Percentiles rank a stretch among this genome's conserved stretches.
phyloP scores from a whole-genome alignment of 2,888 invertebrate genomes.

The Drosophila emarginata region DNA sequence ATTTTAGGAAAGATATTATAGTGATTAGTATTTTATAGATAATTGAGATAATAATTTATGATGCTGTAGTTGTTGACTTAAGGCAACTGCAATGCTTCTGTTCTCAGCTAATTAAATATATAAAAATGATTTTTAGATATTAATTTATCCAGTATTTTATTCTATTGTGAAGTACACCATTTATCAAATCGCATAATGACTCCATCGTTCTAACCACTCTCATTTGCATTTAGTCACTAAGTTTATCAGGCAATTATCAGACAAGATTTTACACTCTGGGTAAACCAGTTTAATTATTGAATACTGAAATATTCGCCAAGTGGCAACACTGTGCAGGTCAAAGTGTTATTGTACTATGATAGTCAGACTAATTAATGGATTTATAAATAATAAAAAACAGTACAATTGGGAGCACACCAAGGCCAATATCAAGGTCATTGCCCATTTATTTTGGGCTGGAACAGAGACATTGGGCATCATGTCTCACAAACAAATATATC shows the following conservation, averaged over 20 bases:
- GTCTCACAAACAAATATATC: conserved; percentile 6
- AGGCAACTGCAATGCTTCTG: neutral
- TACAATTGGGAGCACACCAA: conserved; percentile 22
- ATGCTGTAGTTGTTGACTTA: too few relatives aligned
- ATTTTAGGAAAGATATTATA: too few relatives aligned
- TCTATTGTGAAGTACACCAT: neutral
- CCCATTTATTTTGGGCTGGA: neutral
- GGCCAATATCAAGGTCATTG: conserved; percentile 24
- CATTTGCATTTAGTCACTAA: conserved; percentile 8
- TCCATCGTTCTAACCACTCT: conserved; percentile 4
- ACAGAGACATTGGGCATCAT: conserved; percentile 6
- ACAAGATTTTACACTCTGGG: conserved; percentile 23
- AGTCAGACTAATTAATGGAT: neutral
- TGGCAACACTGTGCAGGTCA: conserved; percentile 18
- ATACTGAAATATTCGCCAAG: conserved; percentile 28
- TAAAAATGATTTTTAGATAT: neutral
- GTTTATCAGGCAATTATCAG: conserved; percentile 1
- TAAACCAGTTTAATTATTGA: conserved; percentile 48
- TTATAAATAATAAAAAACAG: conserved; percentile 14
- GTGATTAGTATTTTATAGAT: too few relatives aligned
- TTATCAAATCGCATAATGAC: neutral
- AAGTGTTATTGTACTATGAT: neutral
- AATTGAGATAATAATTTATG: too few relatives aligned
- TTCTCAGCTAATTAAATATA: neutral
- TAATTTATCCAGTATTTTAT: too few relatives aligned